phyloP scores from a whole-genome alignment of 1,140 invertebrate species.

The Nasonia longicornis region DNA sequence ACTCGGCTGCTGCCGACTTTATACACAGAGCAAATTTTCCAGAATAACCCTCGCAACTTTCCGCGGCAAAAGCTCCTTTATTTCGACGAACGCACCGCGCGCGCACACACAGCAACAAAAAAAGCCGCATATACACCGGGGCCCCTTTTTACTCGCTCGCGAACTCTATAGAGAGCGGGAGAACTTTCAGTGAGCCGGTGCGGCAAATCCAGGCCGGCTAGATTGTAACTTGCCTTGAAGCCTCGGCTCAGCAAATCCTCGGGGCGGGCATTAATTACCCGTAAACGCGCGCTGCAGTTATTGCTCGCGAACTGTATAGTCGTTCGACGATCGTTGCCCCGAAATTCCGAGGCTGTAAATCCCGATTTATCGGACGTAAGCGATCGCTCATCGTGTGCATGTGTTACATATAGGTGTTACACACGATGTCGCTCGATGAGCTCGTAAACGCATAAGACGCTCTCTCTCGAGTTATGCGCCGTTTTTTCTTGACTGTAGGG shows the following conservation, averaged over 20 bases:
- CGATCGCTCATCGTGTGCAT: no score
- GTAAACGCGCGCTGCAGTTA: neutral
- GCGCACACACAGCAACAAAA: neutral
- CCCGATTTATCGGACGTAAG: neutral
- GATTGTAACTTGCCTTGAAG: constrained; percentile 60
- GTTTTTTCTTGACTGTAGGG: neutral
- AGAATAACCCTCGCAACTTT: neutral
- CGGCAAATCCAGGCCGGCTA: constrained; percentile 50
- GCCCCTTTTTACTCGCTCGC: neutral
- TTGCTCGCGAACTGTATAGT: neutral
- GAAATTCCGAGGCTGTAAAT: neutral
- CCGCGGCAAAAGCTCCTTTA: neutral
- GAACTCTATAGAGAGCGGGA: neutral
- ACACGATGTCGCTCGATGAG: no score
- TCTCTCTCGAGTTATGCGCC: neutral
- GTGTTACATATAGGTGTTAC: no score
- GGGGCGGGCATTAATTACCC: constrained; percentile 42
- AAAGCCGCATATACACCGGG: neutral
- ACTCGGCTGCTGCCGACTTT: no score
- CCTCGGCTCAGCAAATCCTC: constrained; percentile 32
- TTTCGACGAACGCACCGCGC: neutral
- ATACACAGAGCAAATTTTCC: neutral
- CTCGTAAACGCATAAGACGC: no score
- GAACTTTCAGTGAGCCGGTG: neutral
- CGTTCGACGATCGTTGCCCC: neutral